phyloP scores from a whole-genome alignment of 2,797 vertebrate species.

The Hydrophis major region DNA sequence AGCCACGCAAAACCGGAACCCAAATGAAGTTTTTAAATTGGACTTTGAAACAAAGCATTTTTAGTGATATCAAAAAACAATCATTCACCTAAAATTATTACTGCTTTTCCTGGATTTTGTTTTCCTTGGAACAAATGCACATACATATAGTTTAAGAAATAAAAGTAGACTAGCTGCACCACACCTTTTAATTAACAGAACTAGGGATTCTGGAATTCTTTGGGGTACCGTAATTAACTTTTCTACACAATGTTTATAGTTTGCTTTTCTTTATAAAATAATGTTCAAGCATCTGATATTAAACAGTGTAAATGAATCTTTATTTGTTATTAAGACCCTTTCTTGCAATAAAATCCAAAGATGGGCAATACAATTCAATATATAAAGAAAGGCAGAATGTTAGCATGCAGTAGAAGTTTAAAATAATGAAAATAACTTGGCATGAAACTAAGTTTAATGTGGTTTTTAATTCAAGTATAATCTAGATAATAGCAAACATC shows the following conservation, averaged over 20 bases:
- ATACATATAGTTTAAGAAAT: not conserved
- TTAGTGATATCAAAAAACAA: not conserved
- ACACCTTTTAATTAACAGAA: not conserved
- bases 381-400: not conserved
- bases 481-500: not conserved
- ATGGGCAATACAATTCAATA: not conserved
- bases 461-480: not conserved
- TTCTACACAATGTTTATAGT: not conserved
- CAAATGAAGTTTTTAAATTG: not conserved
- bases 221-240: not conserved
- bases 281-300: not conserved
- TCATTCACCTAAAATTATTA: not conserved
- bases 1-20: no score
- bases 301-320: not conserved
- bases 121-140: not conserved
- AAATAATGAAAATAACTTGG: not conserved
- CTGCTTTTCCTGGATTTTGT: not conserved
- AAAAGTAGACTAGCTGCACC: not conserved
- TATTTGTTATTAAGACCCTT: not conserved
- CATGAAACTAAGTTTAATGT: not conserved
- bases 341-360: not conserved
- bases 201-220: not conserved
- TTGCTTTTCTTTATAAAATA: not conserved
- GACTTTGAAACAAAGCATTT: not conserved
- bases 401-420: not conserved